phyloP scores from a whole-genome alignment of 2,888 invertebrate genomes.

The Autographa pulchrina region DNA sequence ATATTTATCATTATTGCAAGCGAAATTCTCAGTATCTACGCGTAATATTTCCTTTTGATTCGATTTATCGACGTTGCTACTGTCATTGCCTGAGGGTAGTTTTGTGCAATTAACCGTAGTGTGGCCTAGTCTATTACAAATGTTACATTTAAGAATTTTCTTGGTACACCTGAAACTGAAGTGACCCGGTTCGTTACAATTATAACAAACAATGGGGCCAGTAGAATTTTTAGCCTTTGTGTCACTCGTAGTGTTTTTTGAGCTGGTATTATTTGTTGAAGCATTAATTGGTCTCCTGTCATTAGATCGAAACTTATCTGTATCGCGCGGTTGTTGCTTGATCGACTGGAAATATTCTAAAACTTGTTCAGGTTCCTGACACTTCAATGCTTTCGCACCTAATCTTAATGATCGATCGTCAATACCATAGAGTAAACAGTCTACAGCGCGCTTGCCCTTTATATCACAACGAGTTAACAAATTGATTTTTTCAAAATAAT shows the following conservation, averaged over 20 bases:
- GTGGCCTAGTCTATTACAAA: conserved; percentile 26
- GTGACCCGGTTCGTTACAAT: conserved; percentile 23
- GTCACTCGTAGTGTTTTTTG: neutral
- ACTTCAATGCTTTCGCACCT: conserved; percentile 18
- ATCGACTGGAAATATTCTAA: conserved; percentile 23
- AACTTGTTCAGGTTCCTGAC: conserved; percentile 24
- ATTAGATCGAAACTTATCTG: too few relatives aligned
- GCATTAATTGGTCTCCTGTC: too few relatives aligned
- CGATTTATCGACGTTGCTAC: too few relatives aligned
- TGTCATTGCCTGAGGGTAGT: too few relatives aligned
- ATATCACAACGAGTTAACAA: conserved; percentile 44
- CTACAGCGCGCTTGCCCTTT: conserved; percentile 26
- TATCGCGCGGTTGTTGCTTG: conserved; percentile 11
- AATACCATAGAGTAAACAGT: conserved; percentile 36
- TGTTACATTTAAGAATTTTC: conserved; percentile 19
- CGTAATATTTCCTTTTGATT: too few relatives aligned
- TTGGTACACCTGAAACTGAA: conserved; percentile 25
- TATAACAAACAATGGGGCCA: conserved; percentile 8
- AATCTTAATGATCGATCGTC: conserved; percentile 23
- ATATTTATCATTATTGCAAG: conserved; percentile 20
- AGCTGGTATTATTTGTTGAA: neutral
- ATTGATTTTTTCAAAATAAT: too few relatives aligned
- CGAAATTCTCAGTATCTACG: too few relatives aligned
- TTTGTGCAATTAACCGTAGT: conserved; percentile 14
- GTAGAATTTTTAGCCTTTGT: neutral